phyloP scores from a whole-genome alignment of 2,797 vertebrate genomes.

The Petrocephalus schoutedeni region DNA sequence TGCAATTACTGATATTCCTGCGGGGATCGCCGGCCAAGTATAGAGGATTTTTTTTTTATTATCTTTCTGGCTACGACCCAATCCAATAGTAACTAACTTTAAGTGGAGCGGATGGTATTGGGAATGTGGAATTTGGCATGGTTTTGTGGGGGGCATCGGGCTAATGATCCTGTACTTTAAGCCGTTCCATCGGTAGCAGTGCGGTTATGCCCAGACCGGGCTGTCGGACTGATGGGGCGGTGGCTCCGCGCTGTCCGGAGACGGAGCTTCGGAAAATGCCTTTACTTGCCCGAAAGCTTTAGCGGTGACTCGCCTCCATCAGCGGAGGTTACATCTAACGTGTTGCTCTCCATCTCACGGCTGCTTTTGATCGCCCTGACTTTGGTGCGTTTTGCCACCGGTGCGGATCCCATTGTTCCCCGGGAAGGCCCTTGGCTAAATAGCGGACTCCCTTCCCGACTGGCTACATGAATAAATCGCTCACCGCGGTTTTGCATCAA shows the following conservation, averaged over 20 bases:
- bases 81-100: neutral
- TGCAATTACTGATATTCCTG: neutral
- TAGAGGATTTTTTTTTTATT: neutral
- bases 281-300: neutral
- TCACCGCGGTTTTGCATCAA: neutral
- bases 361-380: neutral
- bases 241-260: neutral
- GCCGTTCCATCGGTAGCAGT: neutral
- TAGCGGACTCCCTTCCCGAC: neutral
- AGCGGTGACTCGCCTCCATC: neutral
- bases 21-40: neutral
- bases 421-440: neutral
- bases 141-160: neutral
- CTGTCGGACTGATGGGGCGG: neutral
- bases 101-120: neutral
- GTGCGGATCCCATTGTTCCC: neutral
- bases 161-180: neutral
- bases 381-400: neutral
- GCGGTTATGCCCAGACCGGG: neutral
- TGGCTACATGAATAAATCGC: neutral
- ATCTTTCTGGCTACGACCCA: neutral
- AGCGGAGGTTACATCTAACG: neutral
- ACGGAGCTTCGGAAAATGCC: neutral
- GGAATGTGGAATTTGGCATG: neutral
- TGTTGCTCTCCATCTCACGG: neutral